Percentiles rank a stretch among this genome's conserved stretches.
Evolutionary conservation across 2,888 invertebrate species (phyloP).

Genomic region (Rhogogaster chlorosoma): DNA sequence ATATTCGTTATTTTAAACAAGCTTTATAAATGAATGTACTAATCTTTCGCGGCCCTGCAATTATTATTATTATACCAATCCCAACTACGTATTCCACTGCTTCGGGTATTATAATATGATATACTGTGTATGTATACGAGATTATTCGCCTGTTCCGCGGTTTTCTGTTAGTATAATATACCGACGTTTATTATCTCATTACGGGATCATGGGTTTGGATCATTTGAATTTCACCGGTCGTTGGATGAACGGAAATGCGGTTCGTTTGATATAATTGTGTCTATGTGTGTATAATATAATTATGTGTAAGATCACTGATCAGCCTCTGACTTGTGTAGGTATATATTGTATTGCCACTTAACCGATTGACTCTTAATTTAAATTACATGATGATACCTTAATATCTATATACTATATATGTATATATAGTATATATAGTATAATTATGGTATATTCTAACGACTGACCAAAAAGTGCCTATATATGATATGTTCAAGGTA

Average conservation of each 20-base stretch:
- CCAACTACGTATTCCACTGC: not conserved
- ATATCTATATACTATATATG: not conserved
- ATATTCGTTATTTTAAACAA: not conserved
- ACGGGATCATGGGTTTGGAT: not conserved
- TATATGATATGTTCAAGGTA: slow-evolving; percentile 15
- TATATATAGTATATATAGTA: not conserved
- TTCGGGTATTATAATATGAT: no score
- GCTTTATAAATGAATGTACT: not conserved
- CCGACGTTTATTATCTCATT: no score
- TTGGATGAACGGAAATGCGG: not conserved
- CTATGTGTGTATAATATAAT: not conserved
- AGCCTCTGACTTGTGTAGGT: slow-evolving; percentile 11
- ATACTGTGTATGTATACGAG: not conserved
- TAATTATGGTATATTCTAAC: not conserved
- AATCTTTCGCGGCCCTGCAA: not conserved
- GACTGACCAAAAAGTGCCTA: not conserved
- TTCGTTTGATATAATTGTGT: not conserved
- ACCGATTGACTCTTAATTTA: slow-evolving; percentile 2
- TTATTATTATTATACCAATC: not conserved
- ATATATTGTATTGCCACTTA: slow-evolving; percentile 32
- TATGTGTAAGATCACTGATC: not conserved
- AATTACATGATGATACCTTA: not conserved
- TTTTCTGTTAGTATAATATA: not conserved
- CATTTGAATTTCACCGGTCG: not conserved
- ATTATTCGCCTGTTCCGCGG: not conserved